A percentile compares a stretch with the other conserved stretches of the same genome.
phyloP scores from a whole-genome alignment of 1,140 invertebrate genomes.

The Ditylenchus dipsaci region DNA sequence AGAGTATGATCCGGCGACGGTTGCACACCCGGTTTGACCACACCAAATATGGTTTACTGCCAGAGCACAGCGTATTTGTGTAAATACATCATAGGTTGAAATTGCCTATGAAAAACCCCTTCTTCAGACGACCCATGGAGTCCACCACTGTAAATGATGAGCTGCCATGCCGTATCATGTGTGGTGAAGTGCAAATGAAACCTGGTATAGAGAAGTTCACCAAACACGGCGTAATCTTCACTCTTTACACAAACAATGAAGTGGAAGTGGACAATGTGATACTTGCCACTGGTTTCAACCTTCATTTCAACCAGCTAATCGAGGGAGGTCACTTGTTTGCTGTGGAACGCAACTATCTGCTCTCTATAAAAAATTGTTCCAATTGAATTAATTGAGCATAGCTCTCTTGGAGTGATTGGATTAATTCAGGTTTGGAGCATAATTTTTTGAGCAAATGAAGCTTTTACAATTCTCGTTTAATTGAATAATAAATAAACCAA shows the following conservation, averaged over 20 bases:
- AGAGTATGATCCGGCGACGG: not conserved
- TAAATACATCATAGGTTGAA: too few relatives aligned
- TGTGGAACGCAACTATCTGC: not conserved
- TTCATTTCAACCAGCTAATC: not conserved
- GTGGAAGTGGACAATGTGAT: not conserved
- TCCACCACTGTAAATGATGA: not conserved
- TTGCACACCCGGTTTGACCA: constrained; percentile 60
- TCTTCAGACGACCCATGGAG: too few relatives aligned
- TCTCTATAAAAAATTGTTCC: not conserved
- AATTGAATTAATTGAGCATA: not conserved
- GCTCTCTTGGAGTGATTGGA: not conserved
- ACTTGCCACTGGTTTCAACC: not conserved
- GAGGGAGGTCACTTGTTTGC: not conserved
- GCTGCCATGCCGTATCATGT: not conserved
- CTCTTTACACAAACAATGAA: not conserved
- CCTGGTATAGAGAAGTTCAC: not conserved
- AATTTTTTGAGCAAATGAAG: too few relatives aligned
- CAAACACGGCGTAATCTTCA: not conserved
- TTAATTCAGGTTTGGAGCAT: not conserved
- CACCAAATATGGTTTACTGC: constrained; percentile 60
- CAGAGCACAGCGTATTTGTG: constrained; percentile 57
- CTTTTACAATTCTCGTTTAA: too few relatives aligned
- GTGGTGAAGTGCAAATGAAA: not conserved
- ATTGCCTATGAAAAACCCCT: too few relatives aligned
- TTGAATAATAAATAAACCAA: too few relatives aligned